Base-by-base conservation (phyloP, 2,888 invertebrate species). In the Thelaira solivaga region DNA sequence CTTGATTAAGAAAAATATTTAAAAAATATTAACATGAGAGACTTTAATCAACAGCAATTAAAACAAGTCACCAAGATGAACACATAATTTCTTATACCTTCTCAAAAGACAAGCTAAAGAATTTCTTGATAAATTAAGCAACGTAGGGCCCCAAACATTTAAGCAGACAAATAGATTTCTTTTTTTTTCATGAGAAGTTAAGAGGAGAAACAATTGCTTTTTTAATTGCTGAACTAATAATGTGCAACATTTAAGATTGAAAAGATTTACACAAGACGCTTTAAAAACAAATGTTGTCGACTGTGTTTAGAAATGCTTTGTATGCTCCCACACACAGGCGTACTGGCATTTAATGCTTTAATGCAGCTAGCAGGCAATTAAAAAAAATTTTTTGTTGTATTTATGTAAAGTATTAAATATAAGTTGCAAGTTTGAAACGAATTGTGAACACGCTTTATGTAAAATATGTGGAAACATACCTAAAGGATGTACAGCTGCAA, bases 181-280 rank as follows among this genome's bases (percentile, higher is more conserved):
- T n/a, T n/a, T n/a, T n/a, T n/a, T n/a, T n/a, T n/a, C n/a, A 47
- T 57, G 18, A 1, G 53, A 34, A 39, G 13, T 59, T 18, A 47
- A 31, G 20, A 18, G 49, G 61, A 20, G 20, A 61, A 22, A 53
- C n/a, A 62, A 72, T 29, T 61, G 11, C 41, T 53, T 67, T 24
- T 13, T 67, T 76, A 62, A 76, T 72, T 72, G 62, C 55, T 49
- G 26, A 72, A 57, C 49, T 55, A 53, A 61, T 65, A 55, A 29
- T 69, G 22, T 24, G 47, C 51, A 59, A 41, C 45, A 65, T 59
- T 34, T 18, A 24, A 24, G 20, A 13, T n/a, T n/a, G 20, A 36
- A 67, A 53, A 11, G 13, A 45, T 7, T 7, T n/a, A n/a, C n/a
- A n/a, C n/a, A 29, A 53, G 11, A 53, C 41, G 39, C 47, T 68